phyloP scores from a whole-genome alignment of 2,113 vertebrate genomes.

The Ptilorrhoa leucosticta region DNA sequence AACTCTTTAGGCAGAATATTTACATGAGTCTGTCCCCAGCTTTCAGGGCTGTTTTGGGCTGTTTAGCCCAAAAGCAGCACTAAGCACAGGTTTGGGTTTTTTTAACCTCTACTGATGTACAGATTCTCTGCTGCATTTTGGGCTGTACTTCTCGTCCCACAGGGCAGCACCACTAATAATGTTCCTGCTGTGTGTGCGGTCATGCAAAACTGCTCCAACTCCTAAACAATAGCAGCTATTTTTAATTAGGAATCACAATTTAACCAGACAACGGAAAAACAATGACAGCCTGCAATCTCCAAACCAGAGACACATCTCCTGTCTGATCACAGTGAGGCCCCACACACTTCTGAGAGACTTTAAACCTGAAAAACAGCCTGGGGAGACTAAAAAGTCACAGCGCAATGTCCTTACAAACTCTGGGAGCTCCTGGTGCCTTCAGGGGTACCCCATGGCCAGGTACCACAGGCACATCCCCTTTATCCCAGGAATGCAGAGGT shows the following conservation, averaged over 20 bases:
- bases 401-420: neutral
- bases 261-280: neutral
- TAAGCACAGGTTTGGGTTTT: neutral
- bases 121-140: neutral
- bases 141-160: neutral
- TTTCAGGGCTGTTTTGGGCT: neutral
- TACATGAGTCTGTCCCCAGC: neutral
- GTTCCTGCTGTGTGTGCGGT: neutral
- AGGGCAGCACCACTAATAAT: neutral
- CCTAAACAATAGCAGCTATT: neutral
- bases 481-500: neutral
- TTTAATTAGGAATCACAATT: constrained; percentile 2
- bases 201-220: neutral
- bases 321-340: neutral
- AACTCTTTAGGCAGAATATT: neutral
- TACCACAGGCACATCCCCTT: neutral
- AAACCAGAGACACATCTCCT: neutral
- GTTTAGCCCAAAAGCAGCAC: neutral
- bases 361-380: neutral
- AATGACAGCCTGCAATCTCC: neutral
- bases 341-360: fast-evolving
- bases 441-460: neutral
- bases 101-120: neutral
- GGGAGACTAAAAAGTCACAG: neutral
- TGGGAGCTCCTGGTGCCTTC: neutral